These are phyloP conservation scores for Trachymyrmex septentrionalis DNA, from an alignment of 1,140 invertebrate species.

Conservation along the genomic window DNA sequence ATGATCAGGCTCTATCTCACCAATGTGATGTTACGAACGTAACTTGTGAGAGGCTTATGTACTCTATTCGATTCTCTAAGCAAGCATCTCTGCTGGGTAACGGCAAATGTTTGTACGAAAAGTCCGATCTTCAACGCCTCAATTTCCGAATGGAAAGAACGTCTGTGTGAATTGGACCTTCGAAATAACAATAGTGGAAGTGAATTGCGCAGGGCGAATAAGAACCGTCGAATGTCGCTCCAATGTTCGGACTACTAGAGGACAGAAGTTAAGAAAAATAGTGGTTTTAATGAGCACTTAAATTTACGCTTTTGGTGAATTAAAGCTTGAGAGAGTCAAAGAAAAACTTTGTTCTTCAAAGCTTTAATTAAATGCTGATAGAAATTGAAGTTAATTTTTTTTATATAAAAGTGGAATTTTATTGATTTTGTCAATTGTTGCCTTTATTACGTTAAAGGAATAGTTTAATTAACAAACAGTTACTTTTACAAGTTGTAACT, in stretches of 20 bases:
- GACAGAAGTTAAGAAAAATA: background rate
- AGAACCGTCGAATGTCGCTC: background rate
- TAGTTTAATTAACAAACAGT: background rate
- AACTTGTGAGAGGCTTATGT: slow-evolving; percentile 43
- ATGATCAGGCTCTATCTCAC: background rate
- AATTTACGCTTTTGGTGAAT: slow-evolving; percentile 14
- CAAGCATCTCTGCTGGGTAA: slow-evolving; percentile 26
- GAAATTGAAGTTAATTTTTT: slow-evolving; percentile 24
- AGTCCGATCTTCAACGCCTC: slow-evolving; percentile 23
- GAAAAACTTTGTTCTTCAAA: slow-evolving; percentile 3
- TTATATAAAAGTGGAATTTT: background rate
- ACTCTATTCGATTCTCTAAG: slow-evolving; percentile 38
- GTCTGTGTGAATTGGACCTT: slow-evolving; percentile 38
- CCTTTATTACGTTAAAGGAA: background rate
- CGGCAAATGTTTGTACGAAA: slow-evolving; percentile 41
- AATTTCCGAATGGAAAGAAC: slow-evolving; percentile 35
- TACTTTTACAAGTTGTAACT: background rate
- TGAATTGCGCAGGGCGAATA: background rate
- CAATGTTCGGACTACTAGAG: background rate
- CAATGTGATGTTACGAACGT: slow-evolving; percentile 9
- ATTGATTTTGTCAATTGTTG: background rate
- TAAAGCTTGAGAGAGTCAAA: background rate
- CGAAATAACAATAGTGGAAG: slow-evolving; percentile 17
- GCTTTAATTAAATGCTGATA: slow-evolving; percentile 7
- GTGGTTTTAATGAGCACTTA: background rate